A percentile compares a stretch with the other conserved stretches of the same genome.
Conservation (phyloP, 2,113 vertebrate genomes). For the Phocoena sinus region DNA sequence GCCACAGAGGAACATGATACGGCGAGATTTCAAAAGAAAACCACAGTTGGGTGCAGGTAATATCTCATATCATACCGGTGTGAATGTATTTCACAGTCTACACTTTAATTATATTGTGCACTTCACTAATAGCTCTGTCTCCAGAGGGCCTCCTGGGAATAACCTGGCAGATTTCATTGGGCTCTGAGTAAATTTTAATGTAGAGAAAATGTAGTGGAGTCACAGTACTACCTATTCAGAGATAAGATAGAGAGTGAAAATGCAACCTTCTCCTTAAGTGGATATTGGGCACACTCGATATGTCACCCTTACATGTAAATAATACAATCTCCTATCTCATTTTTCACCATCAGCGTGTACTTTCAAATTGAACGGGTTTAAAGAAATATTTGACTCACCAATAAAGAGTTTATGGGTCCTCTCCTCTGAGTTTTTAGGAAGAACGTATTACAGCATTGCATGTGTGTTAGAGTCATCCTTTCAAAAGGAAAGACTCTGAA, state of each 20-base stretch:
- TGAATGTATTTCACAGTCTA: conserved; percentile 37
- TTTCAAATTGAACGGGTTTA: neutral
- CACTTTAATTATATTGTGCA: neutral
- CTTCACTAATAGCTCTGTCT: conserved; percentile 15
- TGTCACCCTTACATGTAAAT: neutral
- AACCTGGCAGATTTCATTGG: neutral
- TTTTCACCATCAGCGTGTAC: neutral
- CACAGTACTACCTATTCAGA: neutral
- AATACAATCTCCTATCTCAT: neutral
- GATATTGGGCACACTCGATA: neutral
- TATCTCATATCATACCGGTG: neutral
- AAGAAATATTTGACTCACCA: neutral
- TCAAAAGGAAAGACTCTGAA: neutral
- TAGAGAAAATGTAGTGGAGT: neutral
- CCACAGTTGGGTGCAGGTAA: neutral
- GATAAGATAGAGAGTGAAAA: neutral
- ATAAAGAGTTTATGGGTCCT: neutral
- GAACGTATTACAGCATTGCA: neutral
- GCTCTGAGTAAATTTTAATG: conserved; percentile 29
- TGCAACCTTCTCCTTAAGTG: neutral
- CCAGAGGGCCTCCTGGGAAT: conserved; percentile 14
- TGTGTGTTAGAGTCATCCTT: neutral
- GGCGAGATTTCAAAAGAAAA: conserved; percentile 15
- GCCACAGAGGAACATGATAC: neutral
- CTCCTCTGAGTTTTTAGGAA: neutral